These are phyloP conservation scores for Cololabis saira DNA, from an alignment of 2,113 vertebrate species.

Conservation along the genomic window DNA sequence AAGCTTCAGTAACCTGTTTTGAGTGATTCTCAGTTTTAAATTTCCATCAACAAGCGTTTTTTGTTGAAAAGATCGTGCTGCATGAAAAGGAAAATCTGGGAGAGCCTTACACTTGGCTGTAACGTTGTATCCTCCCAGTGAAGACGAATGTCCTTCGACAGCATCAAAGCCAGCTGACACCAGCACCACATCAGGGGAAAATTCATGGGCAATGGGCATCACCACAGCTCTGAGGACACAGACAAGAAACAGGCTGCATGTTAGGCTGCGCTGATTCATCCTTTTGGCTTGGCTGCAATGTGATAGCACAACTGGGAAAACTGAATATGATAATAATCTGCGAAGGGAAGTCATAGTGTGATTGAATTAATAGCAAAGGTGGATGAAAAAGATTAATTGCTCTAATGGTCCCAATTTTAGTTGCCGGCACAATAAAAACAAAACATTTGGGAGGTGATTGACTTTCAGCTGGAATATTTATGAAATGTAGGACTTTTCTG, in stretches of 20 bases:
- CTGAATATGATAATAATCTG: constrained; percentile 4
- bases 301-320: constrained; percentile 12
- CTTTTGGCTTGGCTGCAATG: constrained; percentile 23
- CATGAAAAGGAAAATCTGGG: not conserved
- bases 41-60: not conserved
- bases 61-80: not conserved
- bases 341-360: constrained; percentile 20
- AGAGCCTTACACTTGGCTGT: constrained; percentile 92
- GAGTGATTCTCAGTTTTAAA: not conserved
- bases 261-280: constrained; percentile 7
- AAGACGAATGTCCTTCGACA: constrained; percentile 87
- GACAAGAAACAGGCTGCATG: constrained; percentile 1
- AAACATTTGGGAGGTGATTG: constrained; percentile 9
- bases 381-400: constrained; percentile 17
- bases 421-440: constrained; percentile 20
- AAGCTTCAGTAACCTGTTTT: not conserved
- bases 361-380: constrained; percentile 24
- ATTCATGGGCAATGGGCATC: constrained; percentile 93
- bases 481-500: constrained; percentile 25
- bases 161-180: constrained; percentile 94
- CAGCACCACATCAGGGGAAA: constrained; percentile 91
- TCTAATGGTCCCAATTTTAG: constrained; percentile 11
- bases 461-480: constrained; percentile 21
- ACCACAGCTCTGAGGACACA: constrained; percentile 86
- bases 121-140: constrained; percentile 90